These are phyloP conservation scores for Graphium colonna DNA, from an alignment of 2,888 invertebrate genomes.

Conservation along the genomic window DNA sequence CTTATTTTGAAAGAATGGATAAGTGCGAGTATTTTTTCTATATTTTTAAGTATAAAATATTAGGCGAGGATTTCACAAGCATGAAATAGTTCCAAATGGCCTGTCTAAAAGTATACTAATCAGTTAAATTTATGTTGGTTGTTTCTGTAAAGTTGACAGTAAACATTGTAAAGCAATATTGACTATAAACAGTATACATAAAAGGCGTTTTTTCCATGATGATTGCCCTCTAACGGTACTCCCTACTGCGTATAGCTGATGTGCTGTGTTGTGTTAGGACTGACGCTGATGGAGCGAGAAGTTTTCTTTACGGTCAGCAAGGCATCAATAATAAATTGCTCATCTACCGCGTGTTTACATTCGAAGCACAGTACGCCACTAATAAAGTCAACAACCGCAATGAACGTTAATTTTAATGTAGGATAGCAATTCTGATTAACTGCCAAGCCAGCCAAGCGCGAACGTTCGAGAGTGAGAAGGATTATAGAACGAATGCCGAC, in stretches of 20 bases:
- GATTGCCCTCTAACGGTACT: too few relatives aligned
- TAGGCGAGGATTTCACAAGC: too few relatives aligned
- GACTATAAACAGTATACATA: too few relatives aligned
- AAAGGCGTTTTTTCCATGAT: too few relatives aligned
- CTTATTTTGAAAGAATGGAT: too few relatives aligned
- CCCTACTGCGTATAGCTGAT: not conserved
- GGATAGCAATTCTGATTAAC: slow-evolving; percentile 9
- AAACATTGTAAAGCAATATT: too few relatives aligned
- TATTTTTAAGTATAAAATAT: too few relatives aligned
- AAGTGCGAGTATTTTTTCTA: too few relatives aligned
- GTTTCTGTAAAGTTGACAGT: too few relatives aligned
- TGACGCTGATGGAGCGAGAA: not conserved
- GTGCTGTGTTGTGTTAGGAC: not conserved
- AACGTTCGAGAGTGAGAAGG: slow-evolving; percentile 4
- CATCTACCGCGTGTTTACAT: not conserved
- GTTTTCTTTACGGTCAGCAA: not conserved
- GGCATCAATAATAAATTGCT: not conserved
- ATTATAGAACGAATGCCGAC: slow-evolving; percentile 4
- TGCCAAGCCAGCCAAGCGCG: slow-evolving; percentile 3
- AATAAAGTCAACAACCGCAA: slow-evolving; percentile 15
- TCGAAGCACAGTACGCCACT: not conserved
- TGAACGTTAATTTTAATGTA: not conserved
- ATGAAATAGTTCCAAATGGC: too few relatives aligned
- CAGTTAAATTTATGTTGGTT: too few relatives aligned
- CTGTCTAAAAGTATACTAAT: too few relatives aligned